Evolutionary conservation across 2,888 invertebrate species (phyloP), one percentile per base, ranked within the genome.

Genomic region (Drosophila fungiperda): DNA sequence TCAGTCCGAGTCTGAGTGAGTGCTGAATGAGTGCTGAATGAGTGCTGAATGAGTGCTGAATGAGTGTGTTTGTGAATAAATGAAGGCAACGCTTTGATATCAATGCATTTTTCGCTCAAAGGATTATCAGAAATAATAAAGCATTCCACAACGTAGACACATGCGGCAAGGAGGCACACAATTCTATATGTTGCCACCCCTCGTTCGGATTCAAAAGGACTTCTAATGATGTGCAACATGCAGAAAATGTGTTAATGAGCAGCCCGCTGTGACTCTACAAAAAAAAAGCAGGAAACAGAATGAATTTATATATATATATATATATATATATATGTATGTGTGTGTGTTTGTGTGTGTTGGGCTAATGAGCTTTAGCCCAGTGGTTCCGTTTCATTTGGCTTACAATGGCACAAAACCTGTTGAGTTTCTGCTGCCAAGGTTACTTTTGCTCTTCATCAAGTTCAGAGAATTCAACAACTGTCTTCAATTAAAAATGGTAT

Each of bases 171-270:
- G 15, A 29, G 26, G 3, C 20, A 23, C 17, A 0, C 26, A 26
- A 15, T 15, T n/a, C 40, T 11, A 8, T 17, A 3, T n/a, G 23
- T 6, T 20, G 45, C 49, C 26, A 15, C 12, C 48, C 26, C 33
- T 5, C 17, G 29, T 3, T 52, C 8, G 12, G 17, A 26, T 36
- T 49, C 15, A 36, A 36, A 36, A 2, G 15, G 36, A 35, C 66
- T 63, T 76, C 76, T 87, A 87, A 84, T 87, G 84, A 87, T 84
- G 87, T 76, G 65, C 73, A 81, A 82, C 76, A 86, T 81, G 76
- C 83, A 66, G 81, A 71, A 82, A 83, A 78, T 87, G 87, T 87
- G 84, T 84, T 84, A 83, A 83, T 87, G 83, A 87, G 69, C 62
- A 53, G 67, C 67, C 70, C 62, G 26, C 26, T 23, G 53, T 20